These are phyloP conservation scores for Saxidomus purpurata DNA, from an alignment of 1,140 invertebrate genomes.

Conservation along the genomic window DNA sequence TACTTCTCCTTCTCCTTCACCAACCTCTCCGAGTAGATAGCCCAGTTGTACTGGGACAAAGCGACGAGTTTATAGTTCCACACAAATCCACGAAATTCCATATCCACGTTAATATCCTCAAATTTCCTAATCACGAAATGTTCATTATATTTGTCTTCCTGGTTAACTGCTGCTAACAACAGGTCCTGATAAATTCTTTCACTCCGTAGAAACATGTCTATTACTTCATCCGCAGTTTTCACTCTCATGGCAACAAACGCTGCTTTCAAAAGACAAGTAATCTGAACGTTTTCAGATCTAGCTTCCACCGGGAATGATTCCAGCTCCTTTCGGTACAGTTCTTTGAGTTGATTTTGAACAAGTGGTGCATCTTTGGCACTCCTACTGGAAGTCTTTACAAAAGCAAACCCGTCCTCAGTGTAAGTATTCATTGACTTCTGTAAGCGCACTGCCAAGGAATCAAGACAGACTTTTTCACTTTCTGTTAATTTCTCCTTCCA, in stretches of 20 bases:
- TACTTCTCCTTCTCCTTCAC: slow-evolving; percentile 68
- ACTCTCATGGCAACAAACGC: slow-evolving; percentile 78
- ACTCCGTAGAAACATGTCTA: slow-evolving; percentile 80
- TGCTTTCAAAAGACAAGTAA: slow-evolving; percentile 77
- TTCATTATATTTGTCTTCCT: slow-evolving; percentile 76
- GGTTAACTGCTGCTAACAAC: slow-evolving; percentile 75
- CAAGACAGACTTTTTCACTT: slow-evolving; percentile 65
- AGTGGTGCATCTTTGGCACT: slow-evolving; percentile 83
- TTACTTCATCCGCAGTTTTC: slow-evolving; percentile 71
- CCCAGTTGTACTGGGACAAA: slow-evolving; percentile 83
- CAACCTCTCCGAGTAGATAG: slow-evolving; percentile 78
- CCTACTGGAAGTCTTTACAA: slow-evolving; percentile 81
- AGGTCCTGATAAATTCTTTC: slow-evolving; percentile 83
- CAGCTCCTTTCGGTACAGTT: slow-evolving; percentile 72
- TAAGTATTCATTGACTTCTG: slow-evolving; percentile 73
- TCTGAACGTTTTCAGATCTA: slow-evolving; percentile 77
- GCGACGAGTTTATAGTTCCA: slow-evolving; percentile 73
- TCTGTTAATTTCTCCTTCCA: slow-evolving; percentile 69
- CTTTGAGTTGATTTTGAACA: slow-evolving; percentile 73
- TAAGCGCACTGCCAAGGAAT: slow-evolving; percentile 64
- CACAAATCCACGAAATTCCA: slow-evolving; percentile 84
- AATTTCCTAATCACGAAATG: slow-evolving; percentile 81
- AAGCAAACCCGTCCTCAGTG: slow-evolving; percentile 72
- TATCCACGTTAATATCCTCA: slow-evolving; percentile 81
- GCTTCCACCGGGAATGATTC: slow-evolving; percentile 55